Evolutionary conservation across 2,113 vertebrate genomes (phyloP).

Genomic region (Alosa alosa): DNA sequence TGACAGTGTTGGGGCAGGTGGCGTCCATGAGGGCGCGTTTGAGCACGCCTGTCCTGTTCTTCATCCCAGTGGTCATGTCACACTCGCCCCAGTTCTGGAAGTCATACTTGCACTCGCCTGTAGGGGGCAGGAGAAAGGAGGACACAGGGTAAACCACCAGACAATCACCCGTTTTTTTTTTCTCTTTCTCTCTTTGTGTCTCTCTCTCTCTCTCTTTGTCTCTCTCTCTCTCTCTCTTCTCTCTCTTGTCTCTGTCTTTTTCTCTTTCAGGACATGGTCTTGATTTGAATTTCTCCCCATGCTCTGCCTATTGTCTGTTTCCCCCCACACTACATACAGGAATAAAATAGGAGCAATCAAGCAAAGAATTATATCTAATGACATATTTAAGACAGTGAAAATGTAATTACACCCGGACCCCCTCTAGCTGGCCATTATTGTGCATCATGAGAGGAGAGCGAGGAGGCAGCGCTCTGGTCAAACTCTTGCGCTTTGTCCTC

Average conservation of each 20-base stretch:
- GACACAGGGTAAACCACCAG: neutral
- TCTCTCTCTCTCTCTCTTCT: neutral
- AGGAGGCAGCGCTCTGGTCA: neutral
- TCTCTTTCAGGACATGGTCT: neutral
- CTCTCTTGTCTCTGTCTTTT: neutral
- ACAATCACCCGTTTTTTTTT: neutral
- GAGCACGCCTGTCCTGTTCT: constrained; percentile 86
- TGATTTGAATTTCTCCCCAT: neutral
- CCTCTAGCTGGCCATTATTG: constrained; percentile 19
- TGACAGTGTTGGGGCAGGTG: constrained; percentile 85
- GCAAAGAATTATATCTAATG: constrained; percentile 41
- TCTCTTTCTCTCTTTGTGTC: neutral
- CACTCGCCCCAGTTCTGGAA: constrained; percentile 97
- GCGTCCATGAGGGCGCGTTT: constrained; percentile 93
- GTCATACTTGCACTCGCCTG: constrained; percentile 95
- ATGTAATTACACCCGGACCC: constrained; percentile 26
- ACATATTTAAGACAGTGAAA: constrained; percentile 22
- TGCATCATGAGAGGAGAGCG: neutral
- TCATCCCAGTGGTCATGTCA: constrained; percentile 85
- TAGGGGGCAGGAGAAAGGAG: constrained; percentile 8
- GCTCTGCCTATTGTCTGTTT: neutral
- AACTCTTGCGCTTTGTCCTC: neutral
- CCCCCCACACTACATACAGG: neutral
- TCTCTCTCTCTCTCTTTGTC: neutral
- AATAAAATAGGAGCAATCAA: constrained; percentile 26